A percentile compares a stretch with the other conserved stretches of the same genome.
Evolutionary conservation across 2,113 vertebrate species (phyloP).

Genomic region (Vulpes lagopus): DNA sequence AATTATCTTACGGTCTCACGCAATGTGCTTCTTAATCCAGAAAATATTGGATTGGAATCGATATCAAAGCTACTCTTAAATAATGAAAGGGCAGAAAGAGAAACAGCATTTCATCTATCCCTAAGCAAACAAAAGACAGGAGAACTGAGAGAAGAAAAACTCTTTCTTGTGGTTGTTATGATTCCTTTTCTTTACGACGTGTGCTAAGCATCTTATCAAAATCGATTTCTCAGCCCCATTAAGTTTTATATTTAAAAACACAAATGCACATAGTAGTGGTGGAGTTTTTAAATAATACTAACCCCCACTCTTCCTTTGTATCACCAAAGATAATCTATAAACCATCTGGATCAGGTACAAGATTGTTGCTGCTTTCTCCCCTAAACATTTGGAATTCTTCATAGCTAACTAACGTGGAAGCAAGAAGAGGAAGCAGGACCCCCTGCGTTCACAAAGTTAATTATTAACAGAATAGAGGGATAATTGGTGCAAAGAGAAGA

Average conservation of each 20-base stretch:
- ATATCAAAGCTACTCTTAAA: not conserved
- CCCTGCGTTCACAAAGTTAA: conserved; percentile 75
- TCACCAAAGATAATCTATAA: not conserved
- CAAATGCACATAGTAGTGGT: not conserved
- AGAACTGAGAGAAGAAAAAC: not conserved
- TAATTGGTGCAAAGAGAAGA: conserved; percentile 48
- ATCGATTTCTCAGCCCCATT: not conserved
- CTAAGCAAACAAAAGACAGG: not conserved
- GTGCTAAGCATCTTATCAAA: not conserved
- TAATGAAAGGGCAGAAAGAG: not conserved
- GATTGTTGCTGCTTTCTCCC: conserved; percentile 25
- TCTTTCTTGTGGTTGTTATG: not conserved
- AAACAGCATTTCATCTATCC: not conserved
- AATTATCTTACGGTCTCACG: not conserved
- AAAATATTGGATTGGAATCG: not conserved
- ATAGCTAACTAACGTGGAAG: conserved; percentile 50
- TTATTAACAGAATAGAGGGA: conserved; percentile 68
- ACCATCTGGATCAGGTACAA: not conserved
- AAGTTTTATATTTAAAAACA: not conserved
- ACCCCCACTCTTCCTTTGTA: conserved; percentile 48
- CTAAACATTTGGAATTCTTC: conserved; percentile 63
- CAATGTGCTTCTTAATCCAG: conserved; percentile 49
- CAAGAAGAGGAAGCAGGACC: not conserved
- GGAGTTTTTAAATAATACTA: not conserved
- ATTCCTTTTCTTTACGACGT: not conserved